phyloP scores from a whole-genome alignment of 92 coral and sea anemone genomes.

The Desmophyllum pertusum region DNA sequence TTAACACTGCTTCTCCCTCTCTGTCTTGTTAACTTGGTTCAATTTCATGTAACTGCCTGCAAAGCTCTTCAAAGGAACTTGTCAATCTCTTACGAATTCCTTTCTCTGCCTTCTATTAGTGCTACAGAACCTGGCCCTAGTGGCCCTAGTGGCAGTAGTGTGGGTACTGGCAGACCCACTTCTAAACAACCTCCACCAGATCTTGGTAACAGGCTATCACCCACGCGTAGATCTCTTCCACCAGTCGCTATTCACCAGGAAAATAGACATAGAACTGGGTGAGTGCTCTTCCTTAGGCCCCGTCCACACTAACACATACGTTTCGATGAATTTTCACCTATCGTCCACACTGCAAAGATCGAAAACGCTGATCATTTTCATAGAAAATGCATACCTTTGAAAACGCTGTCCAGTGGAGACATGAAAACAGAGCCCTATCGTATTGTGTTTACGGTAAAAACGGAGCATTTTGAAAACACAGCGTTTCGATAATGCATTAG shows the following conservation, averaged over 20 bases:
- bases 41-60: background rate
- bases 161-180: slow-evolving; percentile 65
- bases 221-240: slow-evolving; percentile 97
- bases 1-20: background rate
- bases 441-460: too few species aligned
- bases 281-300: slow-evolving; percentile 53
- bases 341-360: too few species aligned
- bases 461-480: too few species aligned
- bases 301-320: too few species aligned
- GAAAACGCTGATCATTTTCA: too few species aligned
- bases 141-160: slow-evolving; percentile 75
- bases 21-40: background rate
- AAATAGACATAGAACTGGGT: slow-evolving; percentile 97
- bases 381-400: too few species aligned
- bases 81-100: slow-evolving; percentile 4
- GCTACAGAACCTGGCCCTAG: slow-evolving; percentile 87
- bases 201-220: slow-evolving; percentile 86
- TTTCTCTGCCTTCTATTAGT: slow-evolving; percentile 48
- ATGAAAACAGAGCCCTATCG: too few species aligned
- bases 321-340: too few species aligned
- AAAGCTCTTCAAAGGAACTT: background rate
- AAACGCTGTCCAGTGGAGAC: too few species aligned
- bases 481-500: too few species aligned
- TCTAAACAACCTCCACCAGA: slow-evolving; percentile 74
- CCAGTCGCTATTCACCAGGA: slow-evolving; percentile 96